These are phyloP conservation scores for Sander vitreus DNA, from an alignment of 2,113 vertebrate genomes.

Conservation along the genomic window DNA sequence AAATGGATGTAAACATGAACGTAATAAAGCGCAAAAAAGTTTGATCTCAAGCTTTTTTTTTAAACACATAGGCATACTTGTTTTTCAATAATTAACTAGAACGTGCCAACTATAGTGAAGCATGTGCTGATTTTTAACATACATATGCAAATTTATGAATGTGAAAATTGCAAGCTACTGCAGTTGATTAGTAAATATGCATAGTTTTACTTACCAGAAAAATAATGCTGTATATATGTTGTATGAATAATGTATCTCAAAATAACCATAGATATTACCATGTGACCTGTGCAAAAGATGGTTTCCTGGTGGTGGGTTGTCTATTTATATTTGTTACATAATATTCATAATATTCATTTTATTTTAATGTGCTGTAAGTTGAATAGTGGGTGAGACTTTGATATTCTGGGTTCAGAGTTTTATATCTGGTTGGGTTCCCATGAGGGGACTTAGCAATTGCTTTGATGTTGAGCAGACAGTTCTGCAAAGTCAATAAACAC, in stretches of 20 bases:
- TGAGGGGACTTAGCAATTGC: slow-evolving; percentile 58
- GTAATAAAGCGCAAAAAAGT: not conserved
- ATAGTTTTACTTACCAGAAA: not conserved
- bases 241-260: not conserved
- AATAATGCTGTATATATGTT: too few species aligned
- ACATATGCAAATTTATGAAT: not conserved
- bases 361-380: slow-evolving; percentile 41
- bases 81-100: not conserved
- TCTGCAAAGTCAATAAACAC: slow-evolving; percentile 65
- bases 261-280: slow-evolving; percentile 40
- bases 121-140: not conserved
- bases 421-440: slow-evolving; percentile 63
- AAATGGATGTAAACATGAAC: not conserved
- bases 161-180: not conserved
- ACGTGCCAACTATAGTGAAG: not conserved
- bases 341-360: slow-evolving; percentile 59
- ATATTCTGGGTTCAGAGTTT: slow-evolving; percentile 65
- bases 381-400: slow-evolving; percentile 60
- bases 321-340: slow-evolving; percentile 46
- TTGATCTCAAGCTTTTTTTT: not conserved
- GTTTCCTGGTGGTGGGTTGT: slow-evolving; percentile 11
- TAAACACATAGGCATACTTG: not conserved
- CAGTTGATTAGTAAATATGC: slow-evolving; percentile 1
- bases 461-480: slow-evolving; percentile 66
- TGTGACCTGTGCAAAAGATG: slow-evolving; percentile 1